Base-by-base conservation (phyloP, 2,797 vertebrate species). In the Enteromius viviparus region DNA sequence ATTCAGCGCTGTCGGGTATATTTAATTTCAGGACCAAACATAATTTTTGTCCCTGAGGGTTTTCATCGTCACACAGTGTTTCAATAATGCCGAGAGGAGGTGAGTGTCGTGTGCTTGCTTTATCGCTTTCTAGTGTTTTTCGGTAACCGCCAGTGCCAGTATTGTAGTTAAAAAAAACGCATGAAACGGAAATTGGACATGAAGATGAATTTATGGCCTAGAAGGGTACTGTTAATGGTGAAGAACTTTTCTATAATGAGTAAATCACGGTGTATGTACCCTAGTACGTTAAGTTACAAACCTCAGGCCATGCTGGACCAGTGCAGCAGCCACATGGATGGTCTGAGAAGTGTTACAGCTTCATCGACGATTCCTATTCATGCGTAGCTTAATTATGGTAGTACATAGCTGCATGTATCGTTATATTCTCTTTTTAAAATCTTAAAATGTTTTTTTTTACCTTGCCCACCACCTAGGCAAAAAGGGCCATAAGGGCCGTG, bases 401-500 rank as follows among this genome's bases (percentile, higher is more conserved):
- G 66, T 29, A 55, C 11, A 32, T 29, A 11, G 45, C 1, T 14
- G 14, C 3, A 7, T 45, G 10, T n/a, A 34, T 14, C 34, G 21
- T 75, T 2, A 29, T 47, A 11, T 6, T 12, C 11, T 37, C 6
- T 51, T 2, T 2, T 19, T 58, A 0, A 58, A 55, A 17, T 21
- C 1, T 17, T 77, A n/a, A 26, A 19, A 21, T 19, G 3, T 21
- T 1, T 23, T n/a, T 58, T 91, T 58, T 53, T 21, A 78, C 64
- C 1, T 26, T 69, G 51, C 9, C 17, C 37, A 26, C 34, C 7
- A 77, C 87, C 40, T 80, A 96, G 95, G 95, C 0, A 96, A 94
- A 91, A 95, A 93, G 76, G 90, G 94, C 75, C 93, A 96, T 85
- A 96, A 95, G 85, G 95, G 95, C 85, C 88, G 95, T 70, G 93